Evolutionary conservation across 1,140 invertebrate genomes (phyloP).

Genomic region (Conus betulinus): DNA sequence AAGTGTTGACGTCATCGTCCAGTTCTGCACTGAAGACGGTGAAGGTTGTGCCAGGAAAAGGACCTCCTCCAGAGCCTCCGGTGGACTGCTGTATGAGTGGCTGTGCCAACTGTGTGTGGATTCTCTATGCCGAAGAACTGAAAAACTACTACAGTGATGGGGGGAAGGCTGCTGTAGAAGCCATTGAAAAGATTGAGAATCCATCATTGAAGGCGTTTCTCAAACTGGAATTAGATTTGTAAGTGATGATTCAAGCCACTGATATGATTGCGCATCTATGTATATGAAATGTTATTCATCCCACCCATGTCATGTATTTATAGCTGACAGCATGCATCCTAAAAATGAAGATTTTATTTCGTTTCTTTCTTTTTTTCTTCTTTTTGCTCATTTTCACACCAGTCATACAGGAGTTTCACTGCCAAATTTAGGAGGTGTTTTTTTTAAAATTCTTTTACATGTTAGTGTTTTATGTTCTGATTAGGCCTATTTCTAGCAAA

Average conservation of each 20-base stretch:
- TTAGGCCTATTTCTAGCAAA: too few relatives aligned
- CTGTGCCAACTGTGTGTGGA: constrained; percentile 96
- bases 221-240: constrained; percentile 72
- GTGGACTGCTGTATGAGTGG: constrained; percentile 91
- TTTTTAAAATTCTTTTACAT: too few relatives aligned
- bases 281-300: too few relatives aligned
- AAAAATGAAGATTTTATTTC: too few relatives aligned
- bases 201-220: constrained; percentile 74
- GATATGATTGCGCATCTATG: too few relatives aligned
- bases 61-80: constrained; percentile 70
- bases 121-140: constrained; percentile 91
- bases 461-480: too few relatives aligned
- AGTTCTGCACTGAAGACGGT: constrained; percentile 30
- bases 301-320: too few relatives aligned
- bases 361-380: too few relatives aligned
- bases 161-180: constrained; percentile 82
- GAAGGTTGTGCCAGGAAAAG: constrained; percentile 65
- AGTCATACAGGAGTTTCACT: too few relatives aligned
- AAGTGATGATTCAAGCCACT: not conserved
- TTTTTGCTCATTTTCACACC: too few relatives aligned
- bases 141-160: constrained; percentile 81
- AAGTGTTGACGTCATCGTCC: constrained; percentile 2
- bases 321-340: too few relatives aligned
- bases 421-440: too few relatives aligned
- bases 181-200: constrained; percentile 81